Evolutionary conservation across 2,797 vertebrate species (phyloP), one percentile per base, ranked within the genome.

Genomic region (Sciurus carolinensis): DNA sequence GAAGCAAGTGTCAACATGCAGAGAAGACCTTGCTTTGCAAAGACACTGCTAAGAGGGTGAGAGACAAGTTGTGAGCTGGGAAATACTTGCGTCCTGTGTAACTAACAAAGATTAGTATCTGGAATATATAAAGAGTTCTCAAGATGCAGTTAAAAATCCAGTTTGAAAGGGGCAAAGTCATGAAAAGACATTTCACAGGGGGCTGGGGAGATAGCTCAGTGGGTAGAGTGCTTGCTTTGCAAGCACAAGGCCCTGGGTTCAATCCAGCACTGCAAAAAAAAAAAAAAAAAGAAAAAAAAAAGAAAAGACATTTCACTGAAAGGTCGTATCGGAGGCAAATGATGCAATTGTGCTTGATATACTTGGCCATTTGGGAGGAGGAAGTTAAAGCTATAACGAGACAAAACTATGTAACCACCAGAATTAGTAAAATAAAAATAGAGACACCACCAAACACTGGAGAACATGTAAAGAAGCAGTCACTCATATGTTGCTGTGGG

Each of bases 401-500:
- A 62, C 11, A 10, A 57, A 26, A 28, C 62, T 26, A 26, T 36
- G 1, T 52, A 36, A 39, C 22, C 22, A 57, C 77, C 18, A 18
- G 14, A 62, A 30, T 44, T 15, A 28, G 30, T 17, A 82, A 28
- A 42, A 82, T 62, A 62, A 81, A 39, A 28, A 8, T 1, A 59
- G 26, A 3, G 36, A 13, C 13, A 59, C 39, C 24, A 39, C 30
- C 22, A 17, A 5, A 39, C 18, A 12, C n/a, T 36, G 12, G 11
- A 57, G 50, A 54, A 4, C 9, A 7, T 24, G 30, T 12, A 30
- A 59, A 54, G 33, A 57, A 36, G 14, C 20, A 7, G 4, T 28
- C n/a, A 59, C 54, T 13, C 24, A 1, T 0, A 12, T 10, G 8
- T 28, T 13, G 7, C 12, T 1, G 30, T 17, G 36, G 5, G 26